phyloP scores from a whole-genome alignment of 2,113 vertebrate genomes.

The Neolamprologus ventralis region DNA sequence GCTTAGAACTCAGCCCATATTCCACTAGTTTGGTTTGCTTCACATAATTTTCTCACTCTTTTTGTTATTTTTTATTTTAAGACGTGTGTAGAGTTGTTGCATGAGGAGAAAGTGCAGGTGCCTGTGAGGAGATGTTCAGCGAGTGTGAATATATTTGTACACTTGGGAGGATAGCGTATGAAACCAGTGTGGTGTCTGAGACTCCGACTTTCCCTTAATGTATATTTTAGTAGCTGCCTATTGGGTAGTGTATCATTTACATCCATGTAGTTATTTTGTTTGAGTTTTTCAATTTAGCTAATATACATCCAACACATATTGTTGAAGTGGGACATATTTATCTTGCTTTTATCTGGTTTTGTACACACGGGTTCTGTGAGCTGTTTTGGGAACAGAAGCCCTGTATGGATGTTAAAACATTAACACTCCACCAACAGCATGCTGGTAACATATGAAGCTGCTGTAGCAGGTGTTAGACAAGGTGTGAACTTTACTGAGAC shows the following conservation, averaged over 20 bases:
- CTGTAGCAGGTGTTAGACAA: conserved; percentile 18
- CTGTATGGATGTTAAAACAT: conserved; percentile 21
- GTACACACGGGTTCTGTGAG: background rate
- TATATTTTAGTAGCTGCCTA: conserved; percentile 2
- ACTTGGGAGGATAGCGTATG: background rate
- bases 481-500: background rate
- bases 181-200: conserved; percentile 9
- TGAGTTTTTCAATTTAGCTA: background rate
- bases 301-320: background rate
- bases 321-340: background rate
- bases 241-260: conserved; percentile 1
- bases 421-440: conserved; percentile 32
- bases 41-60: conserved; percentile 29
- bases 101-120: conserved; percentile 52
- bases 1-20: conserved; percentile 40
- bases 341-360: background rate
- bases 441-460: conserved; percentile 6
- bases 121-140: conserved; percentile 9
- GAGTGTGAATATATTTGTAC: background rate
- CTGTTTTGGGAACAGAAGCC: background rate
- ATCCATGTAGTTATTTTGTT: background rate
- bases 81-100: conserved; percentile 33
- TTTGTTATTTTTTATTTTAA: conserved; percentile 7
- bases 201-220: background rate
- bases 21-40: conserved; percentile 50